Evolutionary conservation across 2,888 invertebrate species (phyloP).

Genomic region (Pteria penguin): DNA sequence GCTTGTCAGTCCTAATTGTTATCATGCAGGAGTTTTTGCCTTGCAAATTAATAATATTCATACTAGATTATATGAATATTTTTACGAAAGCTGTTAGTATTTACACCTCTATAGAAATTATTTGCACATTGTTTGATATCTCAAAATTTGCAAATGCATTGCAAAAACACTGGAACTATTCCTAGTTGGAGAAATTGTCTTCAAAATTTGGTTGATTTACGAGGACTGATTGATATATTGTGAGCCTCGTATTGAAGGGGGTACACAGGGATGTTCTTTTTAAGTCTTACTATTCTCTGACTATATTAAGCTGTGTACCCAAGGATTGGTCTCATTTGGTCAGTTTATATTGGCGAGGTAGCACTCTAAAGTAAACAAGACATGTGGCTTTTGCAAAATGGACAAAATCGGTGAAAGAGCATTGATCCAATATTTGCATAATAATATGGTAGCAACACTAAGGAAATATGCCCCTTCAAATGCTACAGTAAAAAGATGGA

Average conservation of each 20-base stretch:
- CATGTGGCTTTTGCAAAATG: background rate
- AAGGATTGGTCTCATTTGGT: background rate
- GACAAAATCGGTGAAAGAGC: background rate
- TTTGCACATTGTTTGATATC: too few relatives aligned
- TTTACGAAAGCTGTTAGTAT: too few relatives aligned
- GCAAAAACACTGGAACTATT: too few relatives aligned
- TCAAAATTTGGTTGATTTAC: too few relatives aligned
- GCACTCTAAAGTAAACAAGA: background rate
- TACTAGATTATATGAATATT: too few relatives aligned
- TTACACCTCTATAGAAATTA: too few relatives aligned
- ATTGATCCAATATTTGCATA: background rate
- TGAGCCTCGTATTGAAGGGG: background rate
- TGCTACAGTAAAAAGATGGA: slow-evolving; percentile 25
- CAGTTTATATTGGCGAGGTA: background rate
- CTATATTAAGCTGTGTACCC: background rate
- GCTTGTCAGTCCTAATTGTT: too few relatives aligned
- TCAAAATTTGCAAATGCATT: too few relatives aligned
- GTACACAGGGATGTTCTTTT: background rate
- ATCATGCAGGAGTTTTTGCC: too few relatives aligned
- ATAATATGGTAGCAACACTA: slow-evolving; percentile 10
- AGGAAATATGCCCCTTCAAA: slow-evolving; percentile 22
- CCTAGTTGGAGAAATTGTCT: too few relatives aligned
- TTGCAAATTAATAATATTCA: too few relatives aligned
- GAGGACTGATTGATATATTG: background rate
- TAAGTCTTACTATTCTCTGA: background rate